These are phyloP conservation scores for Lacerta agilis DNA, from an alignment of 2,797 vertebrate genomes.

Conservation along the genomic window DNA sequence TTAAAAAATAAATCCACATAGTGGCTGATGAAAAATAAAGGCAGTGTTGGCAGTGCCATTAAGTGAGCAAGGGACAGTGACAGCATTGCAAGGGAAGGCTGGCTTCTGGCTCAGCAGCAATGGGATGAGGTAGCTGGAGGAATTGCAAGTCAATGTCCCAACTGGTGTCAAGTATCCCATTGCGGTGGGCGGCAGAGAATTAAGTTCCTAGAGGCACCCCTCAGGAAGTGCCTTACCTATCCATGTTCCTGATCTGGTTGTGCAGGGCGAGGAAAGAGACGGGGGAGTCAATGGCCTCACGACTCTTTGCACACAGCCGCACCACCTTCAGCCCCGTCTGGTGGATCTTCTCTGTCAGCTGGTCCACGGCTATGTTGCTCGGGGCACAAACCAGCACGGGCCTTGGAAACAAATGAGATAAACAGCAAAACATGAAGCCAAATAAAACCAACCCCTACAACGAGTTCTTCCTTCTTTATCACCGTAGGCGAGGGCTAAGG, in stretches of 20 bases:
- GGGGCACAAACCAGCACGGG: constrained; percentile 97
- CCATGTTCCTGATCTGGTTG: constrained; percentile 99
- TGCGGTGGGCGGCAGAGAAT: neutral
- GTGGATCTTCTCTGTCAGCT: constrained; percentile 98
- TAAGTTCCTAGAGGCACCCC: too few species aligned
- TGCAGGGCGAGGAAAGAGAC: constrained; percentile 97
- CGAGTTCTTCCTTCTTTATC: neutral
- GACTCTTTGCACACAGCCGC: constrained; percentile 94
- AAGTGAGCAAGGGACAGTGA: neutral
- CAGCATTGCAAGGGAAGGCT: neutral
- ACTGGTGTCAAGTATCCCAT: neutral
- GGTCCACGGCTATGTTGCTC: constrained; percentile 98
- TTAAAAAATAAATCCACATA: neutral
- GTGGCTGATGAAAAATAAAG: neutral
- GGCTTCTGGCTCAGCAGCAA: too few species aligned
- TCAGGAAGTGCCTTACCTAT: constrained; percentile 82
- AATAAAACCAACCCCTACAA: too few species aligned
- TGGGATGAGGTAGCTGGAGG: neutral
- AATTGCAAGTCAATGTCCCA: too few species aligned
- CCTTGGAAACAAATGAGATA: constrained; percentile 67
- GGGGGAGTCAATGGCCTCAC: constrained; percentile 96
- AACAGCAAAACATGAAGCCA: neutral
- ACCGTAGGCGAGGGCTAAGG: too few species aligned
- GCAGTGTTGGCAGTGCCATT: too few species aligned
- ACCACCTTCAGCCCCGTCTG: constrained; percentile 97